phyloP scores from a whole-genome alignment of 2,797 vertebrate species.

The Platalea minor region DNA sequence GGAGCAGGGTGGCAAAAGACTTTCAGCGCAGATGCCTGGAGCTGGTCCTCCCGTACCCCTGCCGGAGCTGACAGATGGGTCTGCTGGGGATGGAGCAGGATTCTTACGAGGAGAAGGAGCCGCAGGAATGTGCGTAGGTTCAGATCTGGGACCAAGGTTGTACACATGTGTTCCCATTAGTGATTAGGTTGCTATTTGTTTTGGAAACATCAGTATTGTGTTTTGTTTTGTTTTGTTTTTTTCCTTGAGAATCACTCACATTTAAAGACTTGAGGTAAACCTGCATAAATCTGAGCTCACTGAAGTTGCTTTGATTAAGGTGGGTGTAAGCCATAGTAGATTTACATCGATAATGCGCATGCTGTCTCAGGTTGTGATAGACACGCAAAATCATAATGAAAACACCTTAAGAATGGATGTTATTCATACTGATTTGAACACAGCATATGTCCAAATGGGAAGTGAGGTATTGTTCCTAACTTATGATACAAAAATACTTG shows the following conservation, averaged over 20 bases:
- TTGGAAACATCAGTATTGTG: not conserved
- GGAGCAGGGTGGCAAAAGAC: not conserved
- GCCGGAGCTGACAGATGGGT: not conserved
- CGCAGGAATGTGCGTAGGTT: accelerated
- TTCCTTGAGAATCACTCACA: not conserved
- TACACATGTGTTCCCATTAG: not conserved
- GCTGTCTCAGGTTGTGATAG: not conserved
- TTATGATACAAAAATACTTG: constrained; percentile 9
- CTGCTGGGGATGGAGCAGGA: not conserved
- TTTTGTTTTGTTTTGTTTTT: not conserved
- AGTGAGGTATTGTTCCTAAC: constrained; percentile 24
- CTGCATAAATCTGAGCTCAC: not conserved
- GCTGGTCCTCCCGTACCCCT: not conserved
- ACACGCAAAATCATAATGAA: constrained; percentile 1
- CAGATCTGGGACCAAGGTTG: not conserved
- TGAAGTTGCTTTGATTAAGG: not conserved
- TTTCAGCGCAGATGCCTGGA: not conserved
- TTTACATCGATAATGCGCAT: not conserved
- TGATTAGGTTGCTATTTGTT: not conserved
- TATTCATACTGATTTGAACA: not conserved
- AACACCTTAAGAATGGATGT: not conserved
- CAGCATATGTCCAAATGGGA: not conserved
- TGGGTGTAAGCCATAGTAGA: not conserved
- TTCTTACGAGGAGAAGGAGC: not conserved
- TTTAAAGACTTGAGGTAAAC: not conserved